A percentile compares a stretch with the other conserved stretches of the same genome.
phyloP scores from a whole-genome alignment of 2,113 vertebrate genomes.

The Heliornis fulica region DNA sequence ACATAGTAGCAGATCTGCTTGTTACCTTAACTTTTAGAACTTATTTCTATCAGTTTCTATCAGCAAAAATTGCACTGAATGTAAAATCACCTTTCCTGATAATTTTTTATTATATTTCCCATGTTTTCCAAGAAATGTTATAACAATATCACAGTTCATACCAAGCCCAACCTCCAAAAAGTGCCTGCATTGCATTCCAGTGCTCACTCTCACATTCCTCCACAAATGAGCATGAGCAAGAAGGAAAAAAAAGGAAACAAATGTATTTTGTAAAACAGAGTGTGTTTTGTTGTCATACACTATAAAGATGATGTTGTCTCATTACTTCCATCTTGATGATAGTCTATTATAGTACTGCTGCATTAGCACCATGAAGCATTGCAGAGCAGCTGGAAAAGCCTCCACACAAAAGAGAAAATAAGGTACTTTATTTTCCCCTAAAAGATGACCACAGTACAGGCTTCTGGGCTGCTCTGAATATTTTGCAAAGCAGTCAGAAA shows the following conservation, averaged over 20 bases:
- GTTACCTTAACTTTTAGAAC: background rate
- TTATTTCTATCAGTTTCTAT: background rate
- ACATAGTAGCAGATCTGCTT: background rate
- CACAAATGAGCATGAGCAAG: background rate
- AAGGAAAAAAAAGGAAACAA: background rate
- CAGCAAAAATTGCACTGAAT: background rate
- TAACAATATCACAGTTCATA: background rate
- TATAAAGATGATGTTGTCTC: background rate
- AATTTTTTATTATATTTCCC: background rate
- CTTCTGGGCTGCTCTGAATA: background rate
- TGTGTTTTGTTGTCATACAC: rapidly evolving
- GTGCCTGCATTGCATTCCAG: background rate
- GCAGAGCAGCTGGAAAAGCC: background rate
- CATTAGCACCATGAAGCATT: background rate
- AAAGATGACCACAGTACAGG: background rate
- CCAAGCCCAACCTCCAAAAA: background rate
- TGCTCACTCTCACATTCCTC: background rate
- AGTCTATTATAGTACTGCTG: background rate
- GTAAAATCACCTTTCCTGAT: background rate
- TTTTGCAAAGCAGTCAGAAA: background rate
- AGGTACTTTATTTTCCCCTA: background rate
- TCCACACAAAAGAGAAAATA: background rate
- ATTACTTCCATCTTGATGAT: rapidly evolving
- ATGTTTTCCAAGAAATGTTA: background rate
- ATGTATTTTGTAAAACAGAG: background rate